phyloP scores from a whole-genome alignment of 2,888 invertebrate species.

The Dryadula phaetusa region DNA sequence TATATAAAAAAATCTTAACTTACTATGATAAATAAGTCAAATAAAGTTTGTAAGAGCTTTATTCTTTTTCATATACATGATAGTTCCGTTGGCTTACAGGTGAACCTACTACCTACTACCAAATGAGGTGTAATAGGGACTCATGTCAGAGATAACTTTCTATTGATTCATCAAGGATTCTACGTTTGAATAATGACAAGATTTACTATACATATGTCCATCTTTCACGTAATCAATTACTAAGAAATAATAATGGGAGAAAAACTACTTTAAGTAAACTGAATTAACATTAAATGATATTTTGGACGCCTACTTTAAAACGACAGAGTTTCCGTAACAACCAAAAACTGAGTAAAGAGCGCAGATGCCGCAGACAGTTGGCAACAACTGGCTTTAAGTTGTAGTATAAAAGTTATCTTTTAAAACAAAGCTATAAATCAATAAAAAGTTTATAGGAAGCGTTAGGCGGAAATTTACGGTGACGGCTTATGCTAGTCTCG shows the following conservation, averaged over 20 bases:
- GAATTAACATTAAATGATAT: conserved; percentile 26
- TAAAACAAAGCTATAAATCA: conserved; percentile 80
- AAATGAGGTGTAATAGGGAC: conserved; percentile 48
- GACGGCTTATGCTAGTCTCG: conserved; percentile 63
- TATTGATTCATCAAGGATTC: conserved; percentile 46
- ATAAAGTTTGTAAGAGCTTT: no score
- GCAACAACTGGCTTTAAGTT: conserved; percentile 76
- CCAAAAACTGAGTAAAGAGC: conserved; percentile 75
- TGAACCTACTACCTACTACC: no score
- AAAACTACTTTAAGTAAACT: neutral
- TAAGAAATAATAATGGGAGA: conserved; percentile 17
- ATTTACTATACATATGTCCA: conserved; percentile 43
- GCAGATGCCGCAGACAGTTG: conserved; percentile 82
- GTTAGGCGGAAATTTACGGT: conserved; percentile 76
- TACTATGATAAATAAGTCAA: no score
- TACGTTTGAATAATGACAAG: conserved; percentile 38
- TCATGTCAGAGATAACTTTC: conserved; percentile 41
- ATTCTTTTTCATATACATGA: no score
- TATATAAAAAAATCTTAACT: no score
- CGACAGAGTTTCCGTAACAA: conserved; percentile 72
- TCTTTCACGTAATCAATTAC: conserved; percentile 35
- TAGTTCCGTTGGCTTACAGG: neutral
- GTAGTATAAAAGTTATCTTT: conserved; percentile 80
- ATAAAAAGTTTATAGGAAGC: conserved; percentile 76
- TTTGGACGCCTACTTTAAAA: conserved; percentile 49